Evolutionary conservation across 1,140 invertebrate genomes (phyloP).

Genomic region (Mesaphorura yosii): DNA sequence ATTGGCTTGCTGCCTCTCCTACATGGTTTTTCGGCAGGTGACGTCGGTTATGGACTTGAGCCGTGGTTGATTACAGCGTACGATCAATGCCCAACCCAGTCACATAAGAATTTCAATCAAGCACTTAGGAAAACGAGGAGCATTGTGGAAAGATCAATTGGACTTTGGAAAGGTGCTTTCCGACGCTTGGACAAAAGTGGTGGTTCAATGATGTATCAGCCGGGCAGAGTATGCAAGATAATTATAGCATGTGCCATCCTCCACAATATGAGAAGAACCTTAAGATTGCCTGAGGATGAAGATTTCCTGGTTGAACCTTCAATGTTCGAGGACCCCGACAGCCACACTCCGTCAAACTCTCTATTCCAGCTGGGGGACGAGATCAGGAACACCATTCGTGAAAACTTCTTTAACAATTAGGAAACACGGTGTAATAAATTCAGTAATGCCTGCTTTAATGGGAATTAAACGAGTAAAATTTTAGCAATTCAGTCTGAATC

Average conservation of each 20-base stretch:
- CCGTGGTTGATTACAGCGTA: slow-evolving; percentile 8
- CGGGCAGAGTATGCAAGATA: slow-evolving; percentile 4
- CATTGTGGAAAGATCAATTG: slow-evolving; percentile 13
- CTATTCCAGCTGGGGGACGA: background rate
- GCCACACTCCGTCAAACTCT: background rate
- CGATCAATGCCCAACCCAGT: background rate
- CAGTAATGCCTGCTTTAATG: background rate
- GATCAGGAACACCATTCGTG: background rate
- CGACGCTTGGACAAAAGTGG: slow-evolving; percentile 12
- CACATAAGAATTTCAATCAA: slow-evolving; percentile 1
- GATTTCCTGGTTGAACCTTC: background rate
- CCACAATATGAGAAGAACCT: slow-evolving; percentile 4
- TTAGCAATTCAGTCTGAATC: background rate
- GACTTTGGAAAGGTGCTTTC: slow-evolving; percentile 12
- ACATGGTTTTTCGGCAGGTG: slow-evolving; percentile 1
- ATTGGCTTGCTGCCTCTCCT: background rate
- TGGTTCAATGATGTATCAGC: slow-evolving; percentile 3
- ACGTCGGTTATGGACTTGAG: slow-evolving; percentile 12
- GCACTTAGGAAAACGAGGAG: slow-evolving; percentile 1
- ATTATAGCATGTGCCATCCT: slow-evolving; percentile 6
- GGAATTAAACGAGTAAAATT: background rate
- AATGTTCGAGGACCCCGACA: background rate
- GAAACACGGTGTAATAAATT: too few species aligned
- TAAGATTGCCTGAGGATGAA: slow-evolving; percentile 2
- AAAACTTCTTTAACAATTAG: background rate